Conservation (phyloP, 2,888 invertebrate species). For the Netelia inedita region DNA sequence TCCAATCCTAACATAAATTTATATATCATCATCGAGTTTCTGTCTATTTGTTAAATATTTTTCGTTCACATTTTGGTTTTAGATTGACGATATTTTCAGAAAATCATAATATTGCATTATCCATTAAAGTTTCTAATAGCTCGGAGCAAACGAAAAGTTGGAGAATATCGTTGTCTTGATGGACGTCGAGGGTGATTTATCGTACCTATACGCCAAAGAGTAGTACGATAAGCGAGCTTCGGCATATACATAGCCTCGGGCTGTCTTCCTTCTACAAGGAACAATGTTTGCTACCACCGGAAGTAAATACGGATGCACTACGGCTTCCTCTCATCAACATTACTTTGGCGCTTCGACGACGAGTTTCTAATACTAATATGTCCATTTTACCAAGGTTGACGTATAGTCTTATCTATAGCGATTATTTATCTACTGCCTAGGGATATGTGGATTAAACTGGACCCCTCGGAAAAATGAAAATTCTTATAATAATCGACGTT, state of each 20-base stretch:
- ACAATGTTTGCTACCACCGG: constrained; percentile 63
- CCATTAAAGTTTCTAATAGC: background rate
- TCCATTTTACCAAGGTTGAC: background rate
- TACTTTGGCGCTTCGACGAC: constrained; percentile 7
- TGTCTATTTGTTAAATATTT: no score
- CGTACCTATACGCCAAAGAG: constrained; percentile 15
- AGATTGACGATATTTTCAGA: background rate
- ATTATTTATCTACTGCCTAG: no score
- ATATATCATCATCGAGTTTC: no score
- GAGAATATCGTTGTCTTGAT: background rate
- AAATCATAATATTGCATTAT: background rate
- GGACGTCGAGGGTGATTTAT: background rate
- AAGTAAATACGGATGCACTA: constrained; percentile 64
- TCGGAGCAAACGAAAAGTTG: constrained; percentile 13
- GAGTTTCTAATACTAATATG: constrained; percentile 24
- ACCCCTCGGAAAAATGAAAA: no score
- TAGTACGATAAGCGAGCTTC: constrained; percentile 29
- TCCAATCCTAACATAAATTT: no score
- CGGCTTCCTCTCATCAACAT: constrained; percentile 46
- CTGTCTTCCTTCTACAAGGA: constrained; percentile 30
- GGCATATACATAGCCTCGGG: constrained; percentile 44
- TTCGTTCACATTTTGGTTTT: no score
- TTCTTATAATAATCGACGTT: no score
- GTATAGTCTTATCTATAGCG: background rate
- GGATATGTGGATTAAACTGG: no score